These are phyloP conservation scores for Sarcophaga peregrina DNA, from an alignment of 1,140 invertebrate genomes.

Conservation along the genomic window DNA sequence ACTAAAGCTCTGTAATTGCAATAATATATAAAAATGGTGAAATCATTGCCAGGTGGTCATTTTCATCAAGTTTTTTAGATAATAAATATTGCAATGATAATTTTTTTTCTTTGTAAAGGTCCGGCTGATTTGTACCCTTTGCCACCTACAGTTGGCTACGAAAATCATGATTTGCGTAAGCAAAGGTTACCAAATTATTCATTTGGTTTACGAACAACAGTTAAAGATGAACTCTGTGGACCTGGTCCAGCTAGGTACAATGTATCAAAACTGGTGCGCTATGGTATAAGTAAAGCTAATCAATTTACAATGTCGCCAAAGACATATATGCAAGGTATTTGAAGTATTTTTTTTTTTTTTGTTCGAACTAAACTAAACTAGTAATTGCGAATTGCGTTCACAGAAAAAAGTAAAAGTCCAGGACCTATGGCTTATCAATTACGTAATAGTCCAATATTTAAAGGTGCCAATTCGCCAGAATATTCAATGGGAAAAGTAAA, in stretches of 20 bases:
- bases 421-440: slow-evolving; percentile 71
- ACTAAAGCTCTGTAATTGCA: not conserved
- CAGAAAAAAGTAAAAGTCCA: slow-evolving; percentile 64
- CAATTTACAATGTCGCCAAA: slow-evolving; percentile 17
- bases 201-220: slow-evolving; percentile 66
- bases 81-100: not conserved
- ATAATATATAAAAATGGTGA: not conserved
- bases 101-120: slow-evolving; percentile 61
- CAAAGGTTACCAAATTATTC: slow-evolving; percentile 72
- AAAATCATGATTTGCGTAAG: slow-evolving; percentile 70
- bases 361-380: not conserved
- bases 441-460: slow-evolving; percentile 67
- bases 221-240: slow-evolving; percentile 46
- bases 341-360: not conserved
- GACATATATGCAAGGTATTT: slow-evolving; percentile 4
- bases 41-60: not conserved
- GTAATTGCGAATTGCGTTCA: not conserved
- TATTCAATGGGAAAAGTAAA: slow-evolving; percentile 70
- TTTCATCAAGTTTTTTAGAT: not conserved
- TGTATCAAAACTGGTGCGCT: slow-evolving; percentile 56
- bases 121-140: slow-evolving; percentile 72
- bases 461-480: slow-evolving; percentile 67
- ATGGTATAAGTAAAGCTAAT: slow-evolving; percentile 47
- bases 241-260: slow-evolving; percentile 61
- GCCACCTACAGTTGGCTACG: slow-evolving; percentile 71